Evolutionary conservation across 2,888 invertebrate species (phyloP), one percentile per base, ranked within the genome.

Genomic region (Deroplatys truncata): DNA sequence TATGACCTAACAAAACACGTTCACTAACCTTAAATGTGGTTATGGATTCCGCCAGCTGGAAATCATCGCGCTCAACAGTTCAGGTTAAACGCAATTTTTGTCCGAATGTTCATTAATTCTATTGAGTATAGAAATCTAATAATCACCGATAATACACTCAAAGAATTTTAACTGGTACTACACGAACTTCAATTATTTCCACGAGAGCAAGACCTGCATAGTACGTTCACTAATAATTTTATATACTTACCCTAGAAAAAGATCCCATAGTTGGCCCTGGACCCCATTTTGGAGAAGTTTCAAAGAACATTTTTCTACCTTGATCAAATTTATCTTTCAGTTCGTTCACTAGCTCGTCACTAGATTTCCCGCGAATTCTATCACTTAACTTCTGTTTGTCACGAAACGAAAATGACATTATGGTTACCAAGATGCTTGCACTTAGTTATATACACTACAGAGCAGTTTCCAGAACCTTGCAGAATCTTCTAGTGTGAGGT

Each of bases 321-420:
- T 92, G 91, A 89, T 92, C 92, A 28, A 92, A 90, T 85, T 92
- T 91, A 86, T 92, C 92, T 86, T 91, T 91, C 85, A 93, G 90
- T 86, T 92, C 92, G 90, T 92, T 91, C 9, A 92, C 91, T 82
- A 92, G 91, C 90, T 92, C 92, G 91, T 92, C 92, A 20, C 92
- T 91, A 28, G 92, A 91, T 89, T 92, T 92, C 85, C 92, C 92
- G 83, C 92, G 92, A 84, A 92, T 91, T 85, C 92, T 91, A 84
- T 92, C 92, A 90, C 92, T 92, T 28, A 92, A 91, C 88, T 91
- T 92, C 25, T 92, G 92, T 90, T 91, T 92, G 90, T 92, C 92
- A 88, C 92, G 91, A 91, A 92, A 92, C 85, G 92, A 91, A 91
- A 92, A 92, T 90, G 92, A 91, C 91, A 92, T 92, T 85, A 43